These are phyloP conservation scores for Protobothrops flavoviridis DNA, from an alignment of 2,113 vertebrate species.

Conservation along the genomic window DNA sequence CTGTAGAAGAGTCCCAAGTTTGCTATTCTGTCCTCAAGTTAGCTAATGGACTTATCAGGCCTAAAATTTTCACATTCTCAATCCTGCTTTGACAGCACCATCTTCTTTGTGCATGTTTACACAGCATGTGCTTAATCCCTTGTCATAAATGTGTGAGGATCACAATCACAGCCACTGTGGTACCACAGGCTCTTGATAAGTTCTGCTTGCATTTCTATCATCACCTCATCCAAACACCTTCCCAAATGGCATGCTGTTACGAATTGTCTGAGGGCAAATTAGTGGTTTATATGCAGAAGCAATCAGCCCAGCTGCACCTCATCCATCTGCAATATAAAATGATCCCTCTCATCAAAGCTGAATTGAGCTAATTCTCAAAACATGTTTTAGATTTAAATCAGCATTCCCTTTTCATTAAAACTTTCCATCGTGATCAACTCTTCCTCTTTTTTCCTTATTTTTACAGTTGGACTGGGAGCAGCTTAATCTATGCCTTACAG, in stretches of 20 bases:
- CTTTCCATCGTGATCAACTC: background rate
- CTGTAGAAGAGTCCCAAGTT: background rate
- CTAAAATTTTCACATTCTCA: background rate
- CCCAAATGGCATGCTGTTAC: background rate
- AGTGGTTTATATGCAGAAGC: slow-evolving; percentile 1
- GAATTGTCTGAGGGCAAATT: slow-evolving; percentile 2
- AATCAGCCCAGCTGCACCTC: background rate
- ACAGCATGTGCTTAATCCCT: background rate
- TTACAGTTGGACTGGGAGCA: background rate
- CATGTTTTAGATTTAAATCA: background rate
- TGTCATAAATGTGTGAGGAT: background rate
- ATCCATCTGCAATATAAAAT: background rate
- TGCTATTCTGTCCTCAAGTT: background rate
- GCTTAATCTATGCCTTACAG: background rate
- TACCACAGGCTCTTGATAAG: background rate
- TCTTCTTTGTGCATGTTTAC: background rate
- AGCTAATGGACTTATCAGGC: background rate
- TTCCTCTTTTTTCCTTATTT: background rate
- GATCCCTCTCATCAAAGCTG: background rate
- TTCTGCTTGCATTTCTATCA: background rate
- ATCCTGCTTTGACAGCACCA: background rate
- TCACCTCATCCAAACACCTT: background rate
- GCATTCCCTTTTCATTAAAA: background rate
- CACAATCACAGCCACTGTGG: background rate
- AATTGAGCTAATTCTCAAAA: background rate